phyloP scores from a whole-genome alignment of 2,113 vertebrate species.

The Puma concolor region DNA sequence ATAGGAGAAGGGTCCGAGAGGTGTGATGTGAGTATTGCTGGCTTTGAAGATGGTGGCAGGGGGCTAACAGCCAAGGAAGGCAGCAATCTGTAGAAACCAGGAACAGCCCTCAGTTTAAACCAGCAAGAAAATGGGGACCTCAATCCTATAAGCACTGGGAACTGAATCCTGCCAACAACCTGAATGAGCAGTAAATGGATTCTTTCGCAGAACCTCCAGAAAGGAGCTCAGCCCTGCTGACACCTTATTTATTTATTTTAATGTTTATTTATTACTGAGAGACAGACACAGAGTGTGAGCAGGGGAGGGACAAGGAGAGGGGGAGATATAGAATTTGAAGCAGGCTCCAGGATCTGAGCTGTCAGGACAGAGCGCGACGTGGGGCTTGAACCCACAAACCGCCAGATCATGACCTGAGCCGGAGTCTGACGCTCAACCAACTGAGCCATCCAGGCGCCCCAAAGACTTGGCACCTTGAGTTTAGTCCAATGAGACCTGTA shows the following conservation, averaged over 20 bases:
- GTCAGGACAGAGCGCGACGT: too few species aligned
- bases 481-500: background rate
- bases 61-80: fast-evolving
- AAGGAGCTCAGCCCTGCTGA: background rate
- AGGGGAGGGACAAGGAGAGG: too few species aligned
- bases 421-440: too few species aligned
- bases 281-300: too few species aligned
- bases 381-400: too few species aligned
- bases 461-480: background rate
- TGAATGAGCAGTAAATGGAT: background rate
- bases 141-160: background rate
- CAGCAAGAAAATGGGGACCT: background rate
- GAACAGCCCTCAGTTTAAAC: background rate
- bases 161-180: background rate
- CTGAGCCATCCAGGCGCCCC: too few species aligned
- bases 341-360: too few species aligned
- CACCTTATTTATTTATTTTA: too few species aligned
- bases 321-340: too few species aligned
- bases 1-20: background rate
- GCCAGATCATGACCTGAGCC: too few species aligned
- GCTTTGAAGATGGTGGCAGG: background rate
- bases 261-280: too few species aligned
- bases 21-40: fast-evolving
- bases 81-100: background rate
- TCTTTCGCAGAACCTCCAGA: background rate